phyloP scores from a whole-genome alignment of 2,888 invertebrate species.

The Dilophus febrilis region DNA sequence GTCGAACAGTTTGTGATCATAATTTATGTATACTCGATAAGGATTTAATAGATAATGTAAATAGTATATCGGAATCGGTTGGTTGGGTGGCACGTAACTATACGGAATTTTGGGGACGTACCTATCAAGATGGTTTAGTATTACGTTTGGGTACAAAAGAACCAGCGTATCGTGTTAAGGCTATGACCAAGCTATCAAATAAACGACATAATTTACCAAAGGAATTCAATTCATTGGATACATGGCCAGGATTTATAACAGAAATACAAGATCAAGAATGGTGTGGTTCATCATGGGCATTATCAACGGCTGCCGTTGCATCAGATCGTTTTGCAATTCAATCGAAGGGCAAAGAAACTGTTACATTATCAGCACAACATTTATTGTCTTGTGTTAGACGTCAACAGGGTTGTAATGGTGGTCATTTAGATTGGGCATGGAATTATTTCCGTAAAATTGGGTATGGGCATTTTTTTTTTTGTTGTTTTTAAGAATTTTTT shows the following conservation, averaged over 20 bases:
- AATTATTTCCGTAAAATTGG: constrained; percentile 63
- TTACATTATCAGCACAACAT: constrained; percentile 65
- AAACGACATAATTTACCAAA: constrained; percentile 35
- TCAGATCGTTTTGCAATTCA: constrained; percentile 72
- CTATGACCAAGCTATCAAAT: constrained; percentile 24
- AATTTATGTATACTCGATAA: constrained; percentile 61
- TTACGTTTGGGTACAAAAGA: constrained; percentile 39
- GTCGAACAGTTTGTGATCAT: constrained; percentile 39
- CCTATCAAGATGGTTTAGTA: constrained; percentile 60
- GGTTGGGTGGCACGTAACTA: constrained; percentile 75
- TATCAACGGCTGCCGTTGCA: constrained; percentile 66
- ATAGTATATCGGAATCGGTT: constrained; percentile 31
- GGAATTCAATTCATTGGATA: constrained; percentile 56
- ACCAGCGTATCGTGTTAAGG: constrained; percentile 25
- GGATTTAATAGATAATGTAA: constrained; percentile 48
- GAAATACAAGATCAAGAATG: constrained; percentile 52
- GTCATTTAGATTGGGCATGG: constrained; percentile 85
- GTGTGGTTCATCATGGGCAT: constrained; percentile 85
- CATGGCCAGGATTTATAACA: constrained; percentile 60
- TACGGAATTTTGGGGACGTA: constrained; percentile 66
- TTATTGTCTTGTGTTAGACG: constrained; percentile 69
- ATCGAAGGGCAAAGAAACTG: constrained; percentile 58
- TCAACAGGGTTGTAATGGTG: constrained; percentile 73
- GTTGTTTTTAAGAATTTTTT: not conserved
- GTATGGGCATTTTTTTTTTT: constrained; percentile 23